Evolutionary conservation across 2,113 vertebrate species (phyloP), one percentile per base, ranked within the genome.

Genomic region (Melanostigma gelatinosum): DNA sequence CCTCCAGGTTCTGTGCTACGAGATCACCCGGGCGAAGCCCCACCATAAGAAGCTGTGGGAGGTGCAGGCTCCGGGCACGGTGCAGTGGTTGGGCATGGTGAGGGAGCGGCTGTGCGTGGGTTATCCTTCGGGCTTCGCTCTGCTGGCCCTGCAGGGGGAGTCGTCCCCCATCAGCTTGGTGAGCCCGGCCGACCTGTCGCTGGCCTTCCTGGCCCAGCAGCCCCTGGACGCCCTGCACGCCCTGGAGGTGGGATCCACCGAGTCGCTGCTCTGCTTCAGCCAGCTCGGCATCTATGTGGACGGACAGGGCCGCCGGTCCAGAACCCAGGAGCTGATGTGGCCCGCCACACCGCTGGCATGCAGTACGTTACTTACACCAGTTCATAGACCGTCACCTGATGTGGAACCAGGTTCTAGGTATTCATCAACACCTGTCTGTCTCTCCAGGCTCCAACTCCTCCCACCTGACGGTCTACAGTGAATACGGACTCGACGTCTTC

Each of bases 181-280:
- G 86, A 97, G 95, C 92, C 95, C 97, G 22, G 91, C 84, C 36
- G 98, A 99, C 93, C 95, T 97, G 78, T 98, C 97, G 9, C 96
- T 99, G 87, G 92, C 95, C 77, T 99, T 99, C 94, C 96, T 99
- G 89, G 94, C 96, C 58, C 97, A 97, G 88, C 96, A 96, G 93
- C 88, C 97, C 32, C 94, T 97, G 91, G 98, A 99, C 72, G 98
- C 98, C 78, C 95, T 99, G 76, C 97, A 98, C 82, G 97, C 97
- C 82, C 94, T 97, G 93, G 96, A 97, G 92, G 96, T 97, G 69
- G 94, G 94, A 57, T 80, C 94, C 61, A 93, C 93, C 58, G 97
- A 99, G 91, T 94, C 96, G 88, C 96, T 99, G 95, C 97, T 99
- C 77, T 99, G 97, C 96, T 99, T 99, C 96, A 98, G 97, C 92